phyloP scores from a whole-genome alignment of 2,888 invertebrate genomes.

The Macrosiphum euphorbiae region DNA sequence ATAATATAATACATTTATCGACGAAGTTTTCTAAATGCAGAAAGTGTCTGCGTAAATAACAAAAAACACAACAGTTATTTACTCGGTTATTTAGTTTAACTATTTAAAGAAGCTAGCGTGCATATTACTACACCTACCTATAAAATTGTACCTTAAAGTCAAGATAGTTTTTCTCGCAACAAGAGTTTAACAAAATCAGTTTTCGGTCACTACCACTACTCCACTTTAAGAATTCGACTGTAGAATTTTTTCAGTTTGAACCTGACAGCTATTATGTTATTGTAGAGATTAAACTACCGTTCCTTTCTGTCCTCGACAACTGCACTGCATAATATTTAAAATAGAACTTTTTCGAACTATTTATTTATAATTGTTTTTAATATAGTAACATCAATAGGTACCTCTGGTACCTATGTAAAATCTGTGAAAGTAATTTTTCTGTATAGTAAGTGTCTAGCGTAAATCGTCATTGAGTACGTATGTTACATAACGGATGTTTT shows the following conservation, averaged over 20 bases:
- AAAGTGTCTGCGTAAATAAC: background rate
- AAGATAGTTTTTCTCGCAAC: background rate
- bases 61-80: background rate
- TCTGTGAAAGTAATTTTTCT: background rate
- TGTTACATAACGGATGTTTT: background rate
- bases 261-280: constrained; percentile 26
- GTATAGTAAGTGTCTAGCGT: background rate
- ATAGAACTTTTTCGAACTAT: background rate
- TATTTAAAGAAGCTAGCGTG: background rate
- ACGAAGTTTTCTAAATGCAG: background rate
- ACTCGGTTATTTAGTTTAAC: background rate
- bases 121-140: background rate
- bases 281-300: constrained; percentile 4
- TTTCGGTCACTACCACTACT: background rate
- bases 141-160: background rate
- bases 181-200: background rate
- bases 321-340: background rate
- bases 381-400: background rate
- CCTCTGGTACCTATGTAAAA: background rate
- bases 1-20: background rate
- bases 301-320: background rate
- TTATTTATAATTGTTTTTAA: background rate
- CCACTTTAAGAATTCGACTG: background rate
- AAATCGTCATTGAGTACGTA: too few relatives aligned
- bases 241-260: background rate